phyloP scores from a whole-genome alignment of 2,113 vertebrate species.

The Heptranchias perlo region DNA sequence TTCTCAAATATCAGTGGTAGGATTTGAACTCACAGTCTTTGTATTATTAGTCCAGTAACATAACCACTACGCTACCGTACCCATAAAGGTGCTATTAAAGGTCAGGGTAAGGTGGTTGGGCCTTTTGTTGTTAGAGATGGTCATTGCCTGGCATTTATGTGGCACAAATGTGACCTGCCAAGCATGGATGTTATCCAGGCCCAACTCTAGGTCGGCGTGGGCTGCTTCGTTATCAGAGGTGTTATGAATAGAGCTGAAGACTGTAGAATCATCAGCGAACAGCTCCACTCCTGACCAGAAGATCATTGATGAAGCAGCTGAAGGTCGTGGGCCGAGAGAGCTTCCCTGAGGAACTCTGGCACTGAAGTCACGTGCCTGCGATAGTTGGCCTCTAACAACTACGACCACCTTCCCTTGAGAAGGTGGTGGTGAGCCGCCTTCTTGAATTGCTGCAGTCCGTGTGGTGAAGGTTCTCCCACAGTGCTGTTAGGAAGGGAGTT shows the following conservation, averaged over 20 bases:
- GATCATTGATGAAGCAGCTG: background rate
- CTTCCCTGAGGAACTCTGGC: background rate
- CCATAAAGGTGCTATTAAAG: background rate
- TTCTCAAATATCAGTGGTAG: background rate
- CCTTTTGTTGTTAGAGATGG: background rate
- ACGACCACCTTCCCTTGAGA: background rate
- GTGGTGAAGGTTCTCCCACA: no score
- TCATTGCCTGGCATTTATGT: background rate
- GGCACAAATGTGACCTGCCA: background rate
- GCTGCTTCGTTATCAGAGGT: background rate
- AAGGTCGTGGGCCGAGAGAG: background rate
- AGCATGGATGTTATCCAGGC: background rate
- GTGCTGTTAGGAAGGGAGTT: no score
- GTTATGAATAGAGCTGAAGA: background rate
- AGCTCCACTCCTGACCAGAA: background rate
- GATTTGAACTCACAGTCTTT: background rate
- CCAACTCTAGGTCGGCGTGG: background rate
- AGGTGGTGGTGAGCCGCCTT: no score
- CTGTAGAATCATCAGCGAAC: background rate
- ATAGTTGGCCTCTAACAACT: no score
- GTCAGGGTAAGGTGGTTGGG: background rate
- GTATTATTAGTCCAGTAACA: background rate
- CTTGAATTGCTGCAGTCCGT: no score
- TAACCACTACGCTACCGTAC: background rate
- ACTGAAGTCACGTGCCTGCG: background rate